These are phyloP conservation scores for Stylophora pistillata DNA, from an alignment of 64 coral and sea anemone species.

Conservation along the genomic window DNA sequence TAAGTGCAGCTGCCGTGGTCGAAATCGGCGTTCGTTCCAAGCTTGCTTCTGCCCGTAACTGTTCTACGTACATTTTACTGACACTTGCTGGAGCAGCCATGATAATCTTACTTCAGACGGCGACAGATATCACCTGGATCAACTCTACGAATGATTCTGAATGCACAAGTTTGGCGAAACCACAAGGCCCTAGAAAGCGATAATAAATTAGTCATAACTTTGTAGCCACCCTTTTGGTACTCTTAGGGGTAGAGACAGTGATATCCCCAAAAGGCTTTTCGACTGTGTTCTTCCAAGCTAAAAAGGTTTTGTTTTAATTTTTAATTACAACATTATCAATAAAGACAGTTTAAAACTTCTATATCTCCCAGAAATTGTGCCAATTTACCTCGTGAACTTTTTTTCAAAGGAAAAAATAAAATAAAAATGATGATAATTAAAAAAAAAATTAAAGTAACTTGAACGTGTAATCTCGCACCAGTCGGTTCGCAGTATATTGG, in stretches of 20 bases:
- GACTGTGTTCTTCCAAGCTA: background rate
- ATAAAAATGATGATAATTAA: no score
- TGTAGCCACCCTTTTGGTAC: background rate
- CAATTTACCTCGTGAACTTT: no score
- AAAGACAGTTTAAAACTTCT: no score
- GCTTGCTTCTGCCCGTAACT: conserved; percentile 15
- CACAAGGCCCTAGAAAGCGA: background rate
- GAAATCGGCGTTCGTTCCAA: conserved; percentile 19
- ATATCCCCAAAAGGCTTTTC: background rate
- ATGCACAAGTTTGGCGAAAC: background rate
- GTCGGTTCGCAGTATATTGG: no score
- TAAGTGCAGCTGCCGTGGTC: conserved; percentile 12
- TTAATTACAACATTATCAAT: no score
- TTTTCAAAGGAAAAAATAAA: no score
- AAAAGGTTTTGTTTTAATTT: no score
- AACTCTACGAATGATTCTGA: background rate
- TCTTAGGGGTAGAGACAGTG: background rate
- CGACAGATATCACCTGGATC: background rate
- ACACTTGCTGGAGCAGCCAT: conserved; percentile 49
- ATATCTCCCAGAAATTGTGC: no score
- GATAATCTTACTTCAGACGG: background rate
- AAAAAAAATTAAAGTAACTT: no score
- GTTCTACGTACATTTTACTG: conserved; percentile 29
- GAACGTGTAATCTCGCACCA: no score
- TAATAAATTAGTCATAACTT: conserved; percentile 27